These are phyloP conservation scores for Nephrotoma appendiculata DNA, from an alignment of 2,888 invertebrate genomes.

Conservation along the genomic window DNA sequence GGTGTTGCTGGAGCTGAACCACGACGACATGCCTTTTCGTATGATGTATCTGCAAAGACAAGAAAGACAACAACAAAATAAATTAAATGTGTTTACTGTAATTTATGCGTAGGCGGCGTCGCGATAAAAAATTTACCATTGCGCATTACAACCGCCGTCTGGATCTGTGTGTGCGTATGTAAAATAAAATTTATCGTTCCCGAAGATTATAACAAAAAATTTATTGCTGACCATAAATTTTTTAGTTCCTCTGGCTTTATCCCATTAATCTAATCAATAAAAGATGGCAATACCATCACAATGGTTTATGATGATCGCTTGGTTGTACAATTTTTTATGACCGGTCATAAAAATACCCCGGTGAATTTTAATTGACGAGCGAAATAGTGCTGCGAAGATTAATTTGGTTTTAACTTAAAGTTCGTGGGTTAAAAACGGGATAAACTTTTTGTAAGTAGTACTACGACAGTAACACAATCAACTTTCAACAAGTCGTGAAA, in stretches of 20 bases:
- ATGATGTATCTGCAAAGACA: conserved; percentile 65
- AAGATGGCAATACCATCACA: not conserved
- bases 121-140: not conserved
- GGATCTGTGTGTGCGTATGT: not conserved
- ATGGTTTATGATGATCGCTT: not conserved
- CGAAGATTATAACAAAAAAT: too few relatives aligned
- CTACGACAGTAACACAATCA: too few relatives aligned
- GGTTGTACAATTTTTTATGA: not conserved
- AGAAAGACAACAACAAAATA: not conserved
- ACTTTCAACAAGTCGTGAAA: too few relatives aligned
- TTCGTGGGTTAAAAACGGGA: too few relatives aligned
- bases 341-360: too few relatives aligned
- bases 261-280: not conserved
- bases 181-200: not conserved
- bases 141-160: not conserved
- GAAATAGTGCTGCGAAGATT: too few relatives aligned
- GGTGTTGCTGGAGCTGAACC: conserved; percentile 75
- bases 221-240: too few relatives aligned
- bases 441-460: too few relatives aligned
- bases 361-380: too few relatives aligned
- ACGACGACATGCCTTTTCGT: conserved; percentile 77
- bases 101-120: not conserved
- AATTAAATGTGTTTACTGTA: not conserved
- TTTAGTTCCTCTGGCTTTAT: not conserved
- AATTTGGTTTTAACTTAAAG: too few relatives aligned